A percentile compares a stretch with the other conserved stretches of the same genome.
These are phyloP conservation scores for Syrista parreyssii DNA, from an alignment of 2,888 invertebrate species.

Conservation along the genomic window DNA sequence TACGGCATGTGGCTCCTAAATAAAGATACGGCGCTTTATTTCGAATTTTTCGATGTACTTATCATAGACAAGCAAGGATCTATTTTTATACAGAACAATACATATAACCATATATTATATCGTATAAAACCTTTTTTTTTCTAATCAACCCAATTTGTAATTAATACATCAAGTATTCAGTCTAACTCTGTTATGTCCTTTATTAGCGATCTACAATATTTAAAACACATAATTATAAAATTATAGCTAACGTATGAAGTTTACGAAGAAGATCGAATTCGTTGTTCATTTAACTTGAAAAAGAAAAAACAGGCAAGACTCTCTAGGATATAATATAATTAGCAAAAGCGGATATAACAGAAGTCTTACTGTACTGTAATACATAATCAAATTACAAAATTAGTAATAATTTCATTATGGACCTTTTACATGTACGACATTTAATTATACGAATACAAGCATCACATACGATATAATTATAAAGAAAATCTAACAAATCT, in stretches of 20 bases:
- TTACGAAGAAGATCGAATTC: background rate
- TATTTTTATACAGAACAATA: background rate
- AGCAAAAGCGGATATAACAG: background rate
- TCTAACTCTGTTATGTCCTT: background rate
- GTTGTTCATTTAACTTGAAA: background rate
- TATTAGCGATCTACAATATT: background rate
- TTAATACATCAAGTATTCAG: background rate
- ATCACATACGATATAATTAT: background rate
- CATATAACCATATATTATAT: background rate
- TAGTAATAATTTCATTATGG: background rate
- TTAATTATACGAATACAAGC: background rate
- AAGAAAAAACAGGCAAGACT: background rate
- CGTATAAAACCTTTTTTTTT: background rate
- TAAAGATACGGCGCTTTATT: background rate
- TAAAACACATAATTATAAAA: background rate
- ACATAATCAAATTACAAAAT: background rate
- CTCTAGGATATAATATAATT: background rate
- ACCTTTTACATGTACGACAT: background rate
- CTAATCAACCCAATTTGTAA: background rate
- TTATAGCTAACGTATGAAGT: background rate
- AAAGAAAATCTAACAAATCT: background rate
- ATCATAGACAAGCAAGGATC: background rate
- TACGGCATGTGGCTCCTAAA: slow-evolving; percentile 84
- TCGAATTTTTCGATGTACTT: background rate
- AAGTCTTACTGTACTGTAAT: background rate